These are phyloP conservation scores for Sciurus niger DNA, from an alignment of 2,113 vertebrate genomes.

Conservation along the genomic window DNA sequence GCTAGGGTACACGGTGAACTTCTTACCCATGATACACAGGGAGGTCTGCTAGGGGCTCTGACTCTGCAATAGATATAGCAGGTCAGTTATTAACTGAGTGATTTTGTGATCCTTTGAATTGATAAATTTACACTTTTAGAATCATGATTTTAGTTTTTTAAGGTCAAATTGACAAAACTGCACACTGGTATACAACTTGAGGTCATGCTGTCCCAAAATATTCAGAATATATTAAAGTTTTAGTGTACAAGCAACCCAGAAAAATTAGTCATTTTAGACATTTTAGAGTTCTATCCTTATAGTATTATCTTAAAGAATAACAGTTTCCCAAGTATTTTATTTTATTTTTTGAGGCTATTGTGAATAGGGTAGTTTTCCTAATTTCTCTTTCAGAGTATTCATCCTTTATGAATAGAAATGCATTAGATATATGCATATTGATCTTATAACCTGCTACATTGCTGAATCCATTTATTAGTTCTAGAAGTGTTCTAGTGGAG, in stretches of 20 bases:
- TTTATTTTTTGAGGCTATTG: too few relatives aligned
- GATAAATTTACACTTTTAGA: neutral
- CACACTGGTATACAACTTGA: neutral
- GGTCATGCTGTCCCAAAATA: neutral
- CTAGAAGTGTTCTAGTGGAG: too few relatives aligned
- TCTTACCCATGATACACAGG: neutral
- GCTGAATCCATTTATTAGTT: too few relatives aligned
- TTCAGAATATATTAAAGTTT: neutral
- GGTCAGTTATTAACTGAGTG: neutral
- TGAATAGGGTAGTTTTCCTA: too few relatives aligned
- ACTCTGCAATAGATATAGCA: neutral
- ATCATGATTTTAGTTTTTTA: neutral
- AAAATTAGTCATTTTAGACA: neutral
- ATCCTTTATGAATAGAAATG: too few relatives aligned
- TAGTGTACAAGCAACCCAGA: neutral
- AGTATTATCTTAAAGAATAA: neutral
- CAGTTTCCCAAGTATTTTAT: neutral
- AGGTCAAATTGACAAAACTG: neutral
- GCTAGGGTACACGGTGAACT: too few relatives aligned
- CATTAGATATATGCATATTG: too few relatives aligned
- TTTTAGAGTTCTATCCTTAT: neutral
- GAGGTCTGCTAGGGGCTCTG: fast-evolving
- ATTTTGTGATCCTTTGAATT: neutral
- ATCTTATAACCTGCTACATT: too few relatives aligned
- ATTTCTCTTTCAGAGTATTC: too few relatives aligned